Evolutionary conservation across 2,888 invertebrate species (phyloP).

Genomic region (Incurvaria masculella): DNA sequence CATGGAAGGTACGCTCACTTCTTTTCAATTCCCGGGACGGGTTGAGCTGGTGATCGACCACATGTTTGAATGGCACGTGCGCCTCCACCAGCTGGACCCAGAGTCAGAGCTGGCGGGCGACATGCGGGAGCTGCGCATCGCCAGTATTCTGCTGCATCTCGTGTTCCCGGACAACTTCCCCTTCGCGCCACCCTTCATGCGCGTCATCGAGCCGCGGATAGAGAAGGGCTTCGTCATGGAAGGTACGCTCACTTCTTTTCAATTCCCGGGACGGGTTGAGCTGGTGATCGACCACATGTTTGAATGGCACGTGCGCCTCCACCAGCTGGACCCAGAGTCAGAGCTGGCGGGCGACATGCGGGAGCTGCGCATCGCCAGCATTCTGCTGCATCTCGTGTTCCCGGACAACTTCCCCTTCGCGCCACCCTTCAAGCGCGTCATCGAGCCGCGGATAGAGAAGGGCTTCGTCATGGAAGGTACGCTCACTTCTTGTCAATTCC

Average conservation of each 20-base stretch:
- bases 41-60: conserved; percentile 83
- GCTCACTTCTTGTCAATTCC: no score
- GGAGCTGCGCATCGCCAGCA: conserved; percentile 70
- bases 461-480: conserved; percentile 63
- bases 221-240: conserved; percentile 89
- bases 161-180: conserved; percentile 88
- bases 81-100: conserved; percentile 75
- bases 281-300: conserved; percentile 82
- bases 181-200: conserved; percentile 83
- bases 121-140: conserved; percentile 72
- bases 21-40: conserved; percentile 30
- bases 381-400: conserved; percentile 76
- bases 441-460: conserved; percentile 76
- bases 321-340: conserved; percentile 80
- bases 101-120: conserved; percentile 81
- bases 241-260: conserved; percentile 32
- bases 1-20: conserved; percentile 65
- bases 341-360: conserved; percentile 79
- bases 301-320: conserved; percentile 83
- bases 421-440: conserved; percentile 81
- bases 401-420: conserved; percentile 89
- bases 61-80: conserved; percentile 84
- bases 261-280: conserved; percentile 68
- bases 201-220: conserved; percentile 75
- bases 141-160: conserved; percentile 73